These are phyloP conservation scores for Microplitis demolitor DNA, from an alignment of 1,140 invertebrate genomes.

Conservation along the genomic window DNA sequence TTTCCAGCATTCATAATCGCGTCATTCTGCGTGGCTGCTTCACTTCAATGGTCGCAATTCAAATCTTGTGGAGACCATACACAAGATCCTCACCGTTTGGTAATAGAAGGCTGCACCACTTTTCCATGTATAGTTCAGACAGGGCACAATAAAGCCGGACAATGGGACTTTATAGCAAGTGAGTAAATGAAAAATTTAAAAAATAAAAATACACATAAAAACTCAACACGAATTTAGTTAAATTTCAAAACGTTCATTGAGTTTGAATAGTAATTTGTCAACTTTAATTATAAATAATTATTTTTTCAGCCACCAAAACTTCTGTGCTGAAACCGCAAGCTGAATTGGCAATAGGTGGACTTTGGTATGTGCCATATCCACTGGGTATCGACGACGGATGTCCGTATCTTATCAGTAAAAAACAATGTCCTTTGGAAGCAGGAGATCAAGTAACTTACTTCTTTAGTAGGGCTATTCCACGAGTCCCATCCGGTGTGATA, in stretches of 20 bases:
- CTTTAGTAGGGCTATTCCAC: conserved; percentile 39
- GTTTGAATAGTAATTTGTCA: no score
- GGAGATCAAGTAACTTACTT: conserved; percentile 41
- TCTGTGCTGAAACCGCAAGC: no score
- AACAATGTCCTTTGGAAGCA: conserved; percentile 42
- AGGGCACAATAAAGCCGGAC: conserved; percentile 25
- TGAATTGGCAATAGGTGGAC: conserved; percentile 18
- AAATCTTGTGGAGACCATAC: conserved; percentile 15
- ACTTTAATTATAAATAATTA: no score
- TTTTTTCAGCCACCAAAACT: no score
- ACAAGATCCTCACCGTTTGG: conserved; percentile 27
- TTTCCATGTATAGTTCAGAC: conserved; percentile 34
- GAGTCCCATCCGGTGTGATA: conserved; percentile 24
- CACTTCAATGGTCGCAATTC: conserved; percentile 29
- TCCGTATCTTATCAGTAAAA: conserved; percentile 23
- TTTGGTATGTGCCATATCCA: conserved; percentile 17
- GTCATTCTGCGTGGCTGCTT: conserved; percentile 31
- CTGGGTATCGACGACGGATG: conserved; percentile 44
- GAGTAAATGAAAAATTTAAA: conserved; percentile 23
- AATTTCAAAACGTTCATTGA: no score
- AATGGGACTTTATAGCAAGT: conserved; percentile 41
- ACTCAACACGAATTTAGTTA: no score
- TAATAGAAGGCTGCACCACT: conserved; percentile 32
- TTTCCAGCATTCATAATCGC: conserved; percentile 32
- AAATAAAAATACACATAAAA: background rate